Conservation (phyloP, 2,888 invertebrate species). For the Chloroclysta siterata region DNA sequence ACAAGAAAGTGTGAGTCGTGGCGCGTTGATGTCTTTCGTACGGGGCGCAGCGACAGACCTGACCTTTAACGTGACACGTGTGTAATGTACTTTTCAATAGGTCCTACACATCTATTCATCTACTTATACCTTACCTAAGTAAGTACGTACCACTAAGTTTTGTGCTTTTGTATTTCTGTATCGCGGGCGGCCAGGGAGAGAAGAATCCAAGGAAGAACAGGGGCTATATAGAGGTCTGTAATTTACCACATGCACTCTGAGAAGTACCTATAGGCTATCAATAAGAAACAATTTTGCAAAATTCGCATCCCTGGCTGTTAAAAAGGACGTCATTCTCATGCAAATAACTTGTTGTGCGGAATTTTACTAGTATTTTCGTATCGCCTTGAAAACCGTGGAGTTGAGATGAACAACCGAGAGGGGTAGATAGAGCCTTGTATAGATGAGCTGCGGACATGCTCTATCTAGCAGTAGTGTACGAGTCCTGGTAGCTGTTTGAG, state of each 20-base stretch:
- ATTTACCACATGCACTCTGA: no score
- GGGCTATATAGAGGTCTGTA: no score
- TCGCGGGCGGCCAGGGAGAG: no score
- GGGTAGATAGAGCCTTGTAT: conserved; percentile 8
- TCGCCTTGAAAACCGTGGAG: no score
- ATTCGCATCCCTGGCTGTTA: no score
- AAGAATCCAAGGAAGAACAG: no score
- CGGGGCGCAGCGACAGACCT: conserved; percentile 20
- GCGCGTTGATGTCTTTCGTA: conserved; percentile 71
- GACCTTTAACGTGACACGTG: conserved; percentile 31
- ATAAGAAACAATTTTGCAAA: no score
- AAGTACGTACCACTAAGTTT: not conserved
- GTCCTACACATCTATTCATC: conserved; percentile 4
- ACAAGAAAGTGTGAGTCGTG: not conserved
- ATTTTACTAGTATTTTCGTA: no score
- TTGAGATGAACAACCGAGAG: not conserved
- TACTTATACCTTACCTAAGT: not conserved
- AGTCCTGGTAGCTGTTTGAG: conserved; percentile 26
- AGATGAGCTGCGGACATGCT: not conserved
- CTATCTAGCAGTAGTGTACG: not conserved
- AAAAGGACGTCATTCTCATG: no score
- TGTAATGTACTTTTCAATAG: conserved; percentile 17
- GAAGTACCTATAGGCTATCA: no score
- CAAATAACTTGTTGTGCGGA: no score
- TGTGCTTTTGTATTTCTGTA: no score